Conservation (phyloP, 1,140 invertebrate genomes). For the Prorops nasuta region DNA sequence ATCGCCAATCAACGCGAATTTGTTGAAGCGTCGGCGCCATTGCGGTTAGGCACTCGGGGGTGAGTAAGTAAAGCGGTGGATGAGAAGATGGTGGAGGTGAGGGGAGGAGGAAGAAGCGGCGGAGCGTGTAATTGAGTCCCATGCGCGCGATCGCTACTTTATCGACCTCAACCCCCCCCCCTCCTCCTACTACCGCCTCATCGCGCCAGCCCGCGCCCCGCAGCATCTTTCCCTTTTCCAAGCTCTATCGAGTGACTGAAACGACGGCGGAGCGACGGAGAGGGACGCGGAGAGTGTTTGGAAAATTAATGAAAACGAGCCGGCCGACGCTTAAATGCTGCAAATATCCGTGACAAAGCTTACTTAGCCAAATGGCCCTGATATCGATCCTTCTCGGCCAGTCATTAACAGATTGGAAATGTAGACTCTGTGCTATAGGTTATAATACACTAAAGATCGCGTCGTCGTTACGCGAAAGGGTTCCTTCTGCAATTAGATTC, state of each 20-base stretch:
- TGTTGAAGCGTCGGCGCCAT: background rate
- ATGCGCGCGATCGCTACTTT: constrained; percentile 56
- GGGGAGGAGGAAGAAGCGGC: constrained; percentile 32
- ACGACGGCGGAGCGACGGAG: constrained; percentile 9
- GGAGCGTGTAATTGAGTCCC: constrained; percentile 58
- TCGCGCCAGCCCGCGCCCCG: background rate
- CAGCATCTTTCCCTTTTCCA: constrained; percentile 1
- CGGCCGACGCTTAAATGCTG: too few species aligned
- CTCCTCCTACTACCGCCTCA: constrained; percentile 15
- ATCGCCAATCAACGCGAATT: background rate
- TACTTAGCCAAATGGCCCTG: too few species aligned
- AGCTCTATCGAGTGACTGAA: constrained; percentile 6
- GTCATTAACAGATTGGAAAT: constrained; percentile 33
- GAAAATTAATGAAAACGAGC: constrained; percentile 33
- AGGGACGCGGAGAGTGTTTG: constrained; percentile 17
- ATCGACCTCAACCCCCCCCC: constrained; percentile 47
- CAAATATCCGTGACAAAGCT: too few species aligned
- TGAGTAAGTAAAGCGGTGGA: background rate
- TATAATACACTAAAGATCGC: too few species aligned
- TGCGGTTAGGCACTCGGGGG: constrained; percentile 5
- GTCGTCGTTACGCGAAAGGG: constrained; percentile 26
- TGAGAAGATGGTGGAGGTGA: too few species aligned
- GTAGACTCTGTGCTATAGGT: too few species aligned
- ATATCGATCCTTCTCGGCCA: constrained; percentile 25
- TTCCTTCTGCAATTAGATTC: constrained; percentile 19